These are phyloP conservation scores for Toxotes jaculatrix DNA, from an alignment of 2,113 vertebrate species.

Conservation along the genomic window DNA sequence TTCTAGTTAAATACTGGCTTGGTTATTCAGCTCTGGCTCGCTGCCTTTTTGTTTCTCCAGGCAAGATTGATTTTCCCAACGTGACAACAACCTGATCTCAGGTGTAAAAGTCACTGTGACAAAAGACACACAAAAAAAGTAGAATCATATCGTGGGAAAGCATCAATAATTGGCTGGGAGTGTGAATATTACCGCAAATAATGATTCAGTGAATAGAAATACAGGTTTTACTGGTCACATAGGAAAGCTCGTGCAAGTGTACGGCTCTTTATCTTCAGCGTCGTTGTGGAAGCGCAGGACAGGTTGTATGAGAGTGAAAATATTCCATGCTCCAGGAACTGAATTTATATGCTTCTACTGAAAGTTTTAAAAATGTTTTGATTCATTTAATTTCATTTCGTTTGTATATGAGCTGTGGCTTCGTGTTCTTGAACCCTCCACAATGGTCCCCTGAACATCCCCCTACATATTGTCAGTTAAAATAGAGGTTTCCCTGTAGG, in stretches of 20 bases:
- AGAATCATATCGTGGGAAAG: slow-evolving; percentile 80
- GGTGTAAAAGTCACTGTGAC: slow-evolving; percentile 73
- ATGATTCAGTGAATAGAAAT: slow-evolving; percentile 52
- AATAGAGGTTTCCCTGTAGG: slow-evolving; percentile 43
- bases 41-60: slow-evolving; percentile 66
- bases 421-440: background rate
- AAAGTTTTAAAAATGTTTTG: slow-evolving; percentile 1
- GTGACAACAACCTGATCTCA: slow-evolving; percentile 59
- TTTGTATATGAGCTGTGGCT: background rate
- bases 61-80: slow-evolving; percentile 81
- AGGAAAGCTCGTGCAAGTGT: background rate
- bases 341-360: slow-evolving; percentile 14
- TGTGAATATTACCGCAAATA: slow-evolving; percentile 61
- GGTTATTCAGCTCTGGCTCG: slow-evolving; percentile 61
- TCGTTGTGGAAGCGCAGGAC: slow-evolving; percentile 30
- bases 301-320: slow-evolving; percentile 47
- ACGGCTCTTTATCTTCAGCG: background rate
- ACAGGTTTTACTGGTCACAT: slow-evolving; percentile 69
- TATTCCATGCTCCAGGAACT: slow-evolving; percentile 62
- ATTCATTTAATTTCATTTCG: slow-evolving; percentile 5
- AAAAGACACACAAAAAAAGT: slow-evolving; percentile 65
- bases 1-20: slow-evolving; percentile 72
- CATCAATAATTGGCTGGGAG: slow-evolving; percentile 73
- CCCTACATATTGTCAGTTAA: slow-evolving; percentile 24
- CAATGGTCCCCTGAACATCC: background rate